Percentiles rank a stretch among this genome's conserved stretches.
Evolutionary conservation across 1,140 invertebrate genomes (phyloP).

Genomic region (Drosophila subobscura): DNA sequence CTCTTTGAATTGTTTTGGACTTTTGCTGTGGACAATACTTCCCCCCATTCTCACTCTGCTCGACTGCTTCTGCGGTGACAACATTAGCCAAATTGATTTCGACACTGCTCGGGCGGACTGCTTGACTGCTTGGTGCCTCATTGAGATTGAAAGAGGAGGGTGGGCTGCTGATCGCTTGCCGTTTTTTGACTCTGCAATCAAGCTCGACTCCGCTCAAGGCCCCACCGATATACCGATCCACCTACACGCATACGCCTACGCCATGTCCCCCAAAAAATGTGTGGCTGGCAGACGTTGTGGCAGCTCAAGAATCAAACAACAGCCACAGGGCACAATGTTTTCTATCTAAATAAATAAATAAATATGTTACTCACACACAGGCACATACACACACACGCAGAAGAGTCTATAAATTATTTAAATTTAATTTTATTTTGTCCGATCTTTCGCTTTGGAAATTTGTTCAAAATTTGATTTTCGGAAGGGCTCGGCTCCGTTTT

Average conservation of each 20-base stretch:
- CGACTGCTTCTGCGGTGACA: slow-evolving; percentile 50
- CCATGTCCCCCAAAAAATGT: slow-evolving; percentile 45
- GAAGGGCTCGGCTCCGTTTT: slow-evolving; percentile 14
- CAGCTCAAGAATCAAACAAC: slow-evolving; percentile 27
- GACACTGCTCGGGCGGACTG: slow-evolving; percentile 31
- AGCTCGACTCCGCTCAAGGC: slow-evolving; percentile 34
- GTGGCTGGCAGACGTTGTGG: slow-evolving; percentile 67
- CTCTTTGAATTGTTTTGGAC: slow-evolving; percentile 45
- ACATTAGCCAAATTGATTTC: slow-evolving; percentile 80
- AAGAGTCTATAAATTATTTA: slow-evolving; percentile 73
- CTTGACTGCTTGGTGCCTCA: background rate
- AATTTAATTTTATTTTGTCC: slow-evolving; percentile 44
- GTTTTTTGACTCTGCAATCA: background rate
- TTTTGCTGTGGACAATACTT: slow-evolving; percentile 19
- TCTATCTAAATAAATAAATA: slow-evolving; percentile 56
- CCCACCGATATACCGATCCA: slow-evolving; percentile 15
- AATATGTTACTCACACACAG: slow-evolving; percentile 44
- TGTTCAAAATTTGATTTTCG: slow-evolving; percentile 54
- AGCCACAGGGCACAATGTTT: slow-evolving; percentile 44
- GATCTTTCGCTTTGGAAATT: slow-evolving; percentile 35
- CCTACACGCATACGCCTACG: slow-evolving; percentile 53
- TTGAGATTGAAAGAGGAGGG: background rate
- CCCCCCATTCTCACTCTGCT: slow-evolving; percentile 6
- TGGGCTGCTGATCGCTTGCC: background rate
- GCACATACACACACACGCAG: slow-evolving; percentile 25